Conservation (phyloP, 2,888 invertebrate species). For the Hirtodrosophila confusa region DNA sequence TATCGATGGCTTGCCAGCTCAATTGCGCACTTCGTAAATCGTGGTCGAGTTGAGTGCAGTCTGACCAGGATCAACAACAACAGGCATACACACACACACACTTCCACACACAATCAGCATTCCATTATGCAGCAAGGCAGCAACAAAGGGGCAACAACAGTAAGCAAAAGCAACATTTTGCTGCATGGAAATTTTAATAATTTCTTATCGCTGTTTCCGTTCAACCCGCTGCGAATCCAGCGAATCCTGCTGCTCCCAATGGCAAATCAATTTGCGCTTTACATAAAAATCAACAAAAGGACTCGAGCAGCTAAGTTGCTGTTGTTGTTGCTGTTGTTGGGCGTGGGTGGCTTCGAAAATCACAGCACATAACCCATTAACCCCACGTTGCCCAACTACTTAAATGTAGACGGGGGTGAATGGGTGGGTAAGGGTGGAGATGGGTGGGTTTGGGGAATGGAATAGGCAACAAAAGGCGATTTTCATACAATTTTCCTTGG, state of each 20-base stretch:
- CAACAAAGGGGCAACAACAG: conserved; percentile 9
- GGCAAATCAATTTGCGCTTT: conserved; percentile 74
- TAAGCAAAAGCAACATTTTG: conserved; percentile 8
- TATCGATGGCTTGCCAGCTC: too few species aligned
- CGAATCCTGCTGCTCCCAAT: conserved; percentile 43
- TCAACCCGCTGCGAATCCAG: neutral
- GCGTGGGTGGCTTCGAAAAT: conserved; percentile 50
- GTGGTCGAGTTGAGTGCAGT: conserved; percentile 1
- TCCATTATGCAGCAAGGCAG: conserved; percentile 43
- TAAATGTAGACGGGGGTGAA: conserved; percentile 9
- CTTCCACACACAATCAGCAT: conserved; percentile 31
- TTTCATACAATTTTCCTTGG: conserved; percentile 66
- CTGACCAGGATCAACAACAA: conserved; percentile 9
- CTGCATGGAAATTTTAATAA: conserved; percentile 43
- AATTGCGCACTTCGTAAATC: neutral
- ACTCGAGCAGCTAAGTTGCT: conserved; percentile 25
- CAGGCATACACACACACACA: conserved; percentile 30
- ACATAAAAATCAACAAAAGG: conserved; percentile 73
- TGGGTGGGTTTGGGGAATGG: conserved; percentile 15
- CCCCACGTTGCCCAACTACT: conserved; percentile 62
- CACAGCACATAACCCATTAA: conserved; percentile 77
- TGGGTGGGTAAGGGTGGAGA: neutral
- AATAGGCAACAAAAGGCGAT: conserved; percentile 53
- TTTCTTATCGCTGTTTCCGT: conserved; percentile 35
- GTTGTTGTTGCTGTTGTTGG: conserved; percentile 2